These are phyloP conservation scores for Xylocampa areola DNA, from an alignment of 2,888 invertebrate species.

Conservation along the genomic window DNA sequence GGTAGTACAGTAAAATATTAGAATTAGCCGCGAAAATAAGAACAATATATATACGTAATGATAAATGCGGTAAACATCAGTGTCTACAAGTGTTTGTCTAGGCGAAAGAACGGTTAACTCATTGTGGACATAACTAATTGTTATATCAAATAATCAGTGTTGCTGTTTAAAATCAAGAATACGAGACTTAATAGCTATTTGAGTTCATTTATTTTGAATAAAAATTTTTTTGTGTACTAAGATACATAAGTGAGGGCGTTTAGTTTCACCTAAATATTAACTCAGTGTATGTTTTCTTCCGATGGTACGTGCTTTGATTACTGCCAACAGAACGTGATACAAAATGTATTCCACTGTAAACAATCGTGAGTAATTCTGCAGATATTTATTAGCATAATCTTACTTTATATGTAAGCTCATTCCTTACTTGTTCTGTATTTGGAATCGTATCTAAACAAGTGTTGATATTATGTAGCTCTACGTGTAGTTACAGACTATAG, in stretches of 20 bases:
- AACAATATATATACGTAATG: constrained; percentile 37
- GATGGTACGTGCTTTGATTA: constrained; percentile 66
- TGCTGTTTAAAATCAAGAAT: constrained; percentile 39
- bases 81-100: constrained; percentile 39
- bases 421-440: constrained; percentile 66
- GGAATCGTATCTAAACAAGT: constrained; percentile 57
- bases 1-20: constrained; percentile 26
- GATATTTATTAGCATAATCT: constrained; percentile 67
- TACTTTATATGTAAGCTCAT: constrained; percentile 65
- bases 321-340: constrained; percentile 65
- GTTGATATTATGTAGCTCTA: constrained; percentile 48
- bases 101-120: constrained; percentile 47
- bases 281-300: constrained; percentile 52
- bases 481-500: constrained; percentile 10
- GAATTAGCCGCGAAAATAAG: constrained; percentile 26
- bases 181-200: constrained; percentile 26
- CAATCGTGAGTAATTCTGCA: constrained; percentile 71
- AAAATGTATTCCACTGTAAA: constrained; percentile 69
- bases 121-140: constrained; percentile 48
- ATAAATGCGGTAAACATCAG: constrained; percentile 28
- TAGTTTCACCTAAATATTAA: constrained; percentile 53
- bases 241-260: constrained; percentile 25
- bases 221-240: constrained; percentile 22
- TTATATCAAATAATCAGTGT: constrained; percentile 35
- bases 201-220: constrained; percentile 21